These are phyloP conservation scores for Nymphalis c-album DNA, from an alignment of 2,888 invertebrate species.

Conservation along the genomic window DNA sequence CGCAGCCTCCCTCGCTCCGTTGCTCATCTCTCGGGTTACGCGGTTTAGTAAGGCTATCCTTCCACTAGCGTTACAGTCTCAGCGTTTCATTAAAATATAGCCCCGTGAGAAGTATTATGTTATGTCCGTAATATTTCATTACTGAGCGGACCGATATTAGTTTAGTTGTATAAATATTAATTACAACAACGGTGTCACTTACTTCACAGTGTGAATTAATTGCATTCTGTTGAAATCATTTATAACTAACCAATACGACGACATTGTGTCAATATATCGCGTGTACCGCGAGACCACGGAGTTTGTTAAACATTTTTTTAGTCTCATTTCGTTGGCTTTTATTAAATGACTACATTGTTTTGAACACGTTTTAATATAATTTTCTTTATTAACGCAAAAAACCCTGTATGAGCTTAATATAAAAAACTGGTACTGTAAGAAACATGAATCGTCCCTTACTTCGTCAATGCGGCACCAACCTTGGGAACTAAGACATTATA, in stretches of 20 bases:
- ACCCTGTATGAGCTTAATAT: too few species aligned
- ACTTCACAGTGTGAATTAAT: background rate
- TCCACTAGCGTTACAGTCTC: conserved; percentile 1
- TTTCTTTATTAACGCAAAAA: too few species aligned
- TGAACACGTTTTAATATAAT: too few species aligned
- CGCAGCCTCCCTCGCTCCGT: conserved; percentile 25
- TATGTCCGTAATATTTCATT: conserved; percentile 29
- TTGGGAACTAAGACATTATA: too few species aligned
- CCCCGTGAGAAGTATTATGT: conserved; percentile 31
- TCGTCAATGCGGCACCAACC: too few species aligned
- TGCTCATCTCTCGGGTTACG: conserved; percentile 32
- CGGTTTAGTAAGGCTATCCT: conserved; percentile 27
- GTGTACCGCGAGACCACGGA: too few species aligned
- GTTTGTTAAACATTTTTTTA: too few species aligned
- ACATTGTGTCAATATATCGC: background rate
- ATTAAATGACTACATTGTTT: too few species aligned
- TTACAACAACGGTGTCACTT: background rate
- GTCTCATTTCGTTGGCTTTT: too few species aligned
- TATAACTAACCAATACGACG: background rate
- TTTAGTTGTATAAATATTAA: conserved; percentile 4
- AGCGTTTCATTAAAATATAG: conserved; percentile 14
- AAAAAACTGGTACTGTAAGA: too few species aligned
- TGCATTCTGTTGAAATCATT: background rate
- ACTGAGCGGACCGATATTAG: conserved; percentile 10
- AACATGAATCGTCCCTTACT: too few species aligned